Conservation (phyloP, 2,888 invertebrate species). For the Leucophora obtusa region DNA sequence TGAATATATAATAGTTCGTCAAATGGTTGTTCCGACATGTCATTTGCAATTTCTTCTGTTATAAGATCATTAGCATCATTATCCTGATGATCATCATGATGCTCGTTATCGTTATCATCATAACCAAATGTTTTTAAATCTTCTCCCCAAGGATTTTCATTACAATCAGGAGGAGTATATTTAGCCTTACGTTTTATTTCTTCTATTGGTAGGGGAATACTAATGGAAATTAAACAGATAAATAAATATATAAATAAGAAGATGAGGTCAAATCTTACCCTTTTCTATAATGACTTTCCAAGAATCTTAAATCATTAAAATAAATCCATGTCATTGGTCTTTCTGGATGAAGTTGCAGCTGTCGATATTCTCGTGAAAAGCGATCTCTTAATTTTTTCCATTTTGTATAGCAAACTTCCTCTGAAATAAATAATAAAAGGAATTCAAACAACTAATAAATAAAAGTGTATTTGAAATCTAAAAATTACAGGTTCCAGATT, state of each 20-base stretch:
- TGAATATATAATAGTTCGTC: conserved; percentile 56
- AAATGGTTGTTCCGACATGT: conserved; percentile 36
- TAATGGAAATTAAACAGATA: conserved; percentile 11
- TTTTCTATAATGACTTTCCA: conserved; percentile 72
- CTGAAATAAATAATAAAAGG: conserved; percentile 58
- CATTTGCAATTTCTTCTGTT: conserved; percentile 62
- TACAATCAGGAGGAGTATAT: conserved; percentile 20
- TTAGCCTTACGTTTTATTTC: conserved; percentile 53
- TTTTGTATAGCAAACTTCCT: conserved; percentile 72
- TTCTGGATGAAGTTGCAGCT: conserved; percentile 68
- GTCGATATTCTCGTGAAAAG: conserved; percentile 73
- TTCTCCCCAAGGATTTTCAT: conserved; percentile 71
- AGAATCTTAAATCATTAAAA: conserved; percentile 71
- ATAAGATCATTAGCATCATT: conserved; percentile 67
- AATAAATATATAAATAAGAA: neutral
- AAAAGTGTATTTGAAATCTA: too few relatives aligned
- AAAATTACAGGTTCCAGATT: too few relatives aligned
- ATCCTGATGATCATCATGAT: conserved; percentile 10
- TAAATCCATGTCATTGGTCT: conserved; percentile 71
- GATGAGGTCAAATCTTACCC: conserved; percentile 61
- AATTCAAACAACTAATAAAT: too few relatives aligned
- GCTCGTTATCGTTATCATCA: conserved; percentile 44
- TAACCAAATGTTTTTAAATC: conserved; percentile 69
- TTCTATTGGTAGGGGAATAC: conserved; percentile 60
- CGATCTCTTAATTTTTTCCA: conserved; percentile 74